Conservation (phyloP, 2,113 vertebrate genomes). For the Oreochromis tanganicae region DNA sequence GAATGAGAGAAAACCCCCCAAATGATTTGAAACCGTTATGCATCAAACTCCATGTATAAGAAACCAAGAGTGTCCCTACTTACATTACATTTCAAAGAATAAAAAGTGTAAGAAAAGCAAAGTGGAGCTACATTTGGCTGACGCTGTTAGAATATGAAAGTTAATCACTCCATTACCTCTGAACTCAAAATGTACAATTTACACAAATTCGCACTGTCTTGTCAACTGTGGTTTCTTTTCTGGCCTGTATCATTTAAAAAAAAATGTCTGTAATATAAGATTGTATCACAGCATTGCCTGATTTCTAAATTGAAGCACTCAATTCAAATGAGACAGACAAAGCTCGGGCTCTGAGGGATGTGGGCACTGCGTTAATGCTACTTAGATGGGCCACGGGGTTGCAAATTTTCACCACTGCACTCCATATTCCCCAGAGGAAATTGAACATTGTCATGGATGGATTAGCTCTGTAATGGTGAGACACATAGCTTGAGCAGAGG, state of each 20-base stretch:
- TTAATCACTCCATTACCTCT: conserved; percentile 6
- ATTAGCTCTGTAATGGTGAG: conserved; percentile 97
- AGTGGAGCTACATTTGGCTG: background rate
- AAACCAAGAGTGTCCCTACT: background rate
- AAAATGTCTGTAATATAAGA: conserved; percentile 1
- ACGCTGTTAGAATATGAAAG: background rate
- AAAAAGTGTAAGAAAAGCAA: background rate
- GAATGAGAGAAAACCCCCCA: background rate
- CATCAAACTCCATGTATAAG: background rate
- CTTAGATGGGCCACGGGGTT: conserved; percentile 58
- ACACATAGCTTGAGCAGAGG: conserved; percentile 91
- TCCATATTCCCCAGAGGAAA: conserved; percentile 91
- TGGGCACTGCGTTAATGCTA: conserved; percentile 43
- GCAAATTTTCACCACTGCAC: conserved; percentile 59
- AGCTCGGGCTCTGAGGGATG: conserved; percentile 13
- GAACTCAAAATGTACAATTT: background rate
- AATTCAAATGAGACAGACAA: conserved; percentile 42
- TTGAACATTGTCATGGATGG: conserved; percentile 99
- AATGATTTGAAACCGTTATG: background rate
- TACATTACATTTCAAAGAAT: background rate
- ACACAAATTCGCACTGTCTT: background rate
- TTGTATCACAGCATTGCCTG: conserved; percentile 15
- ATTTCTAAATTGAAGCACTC: conserved; percentile 22
- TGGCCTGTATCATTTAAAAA: background rate
- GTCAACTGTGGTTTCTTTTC: background rate